These are phyloP conservation scores for Popillia japonica DNA, from an alignment of 1,140 invertebrate species.

Conservation along the genomic window DNA sequence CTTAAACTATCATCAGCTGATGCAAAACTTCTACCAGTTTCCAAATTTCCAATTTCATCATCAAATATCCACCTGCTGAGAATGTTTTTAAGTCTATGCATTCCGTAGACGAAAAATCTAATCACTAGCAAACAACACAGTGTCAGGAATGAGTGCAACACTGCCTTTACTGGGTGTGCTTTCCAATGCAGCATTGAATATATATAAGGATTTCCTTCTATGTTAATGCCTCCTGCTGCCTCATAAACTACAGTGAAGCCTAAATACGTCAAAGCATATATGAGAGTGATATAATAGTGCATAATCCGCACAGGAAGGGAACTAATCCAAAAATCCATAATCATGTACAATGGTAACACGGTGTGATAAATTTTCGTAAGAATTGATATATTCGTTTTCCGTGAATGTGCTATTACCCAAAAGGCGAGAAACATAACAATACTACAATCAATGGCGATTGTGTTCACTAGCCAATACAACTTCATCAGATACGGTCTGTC, in stretches of 20 bases:
- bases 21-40: slow-evolving; percentile 21
- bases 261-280: neutral
- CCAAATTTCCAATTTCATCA: neutral
- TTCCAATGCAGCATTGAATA: neutral
- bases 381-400: neutral
- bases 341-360: neutral
- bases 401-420: slow-evolving; percentile 6
- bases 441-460: slow-evolving; percentile 19
- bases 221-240: neutral
- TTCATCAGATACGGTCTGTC: neutral
- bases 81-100: slow-evolving; percentile 20
- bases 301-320: slow-evolving; percentile 22
- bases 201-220: slow-evolving; percentile 21
- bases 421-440: neutral
- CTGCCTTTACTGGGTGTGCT: neutral
- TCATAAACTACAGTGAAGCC: neutral
- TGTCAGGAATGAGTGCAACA: neutral
- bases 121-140: neutral
- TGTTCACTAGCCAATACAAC: slow-evolving; percentile 6
- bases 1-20: slow-evolving; percentile 18
- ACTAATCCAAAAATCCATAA: slow-evolving; percentile 34
- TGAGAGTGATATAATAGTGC: slow-evolving; percentile 6
- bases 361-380: slow-evolving; percentile 28
- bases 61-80: slow-evolving; percentile 29
- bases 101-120: slow-evolving; percentile 20